These are phyloP conservation scores for Petrolisthes cinctipes DNA, from an alignment of 2,888 invertebrate species.

Conservation along the genomic window DNA sequence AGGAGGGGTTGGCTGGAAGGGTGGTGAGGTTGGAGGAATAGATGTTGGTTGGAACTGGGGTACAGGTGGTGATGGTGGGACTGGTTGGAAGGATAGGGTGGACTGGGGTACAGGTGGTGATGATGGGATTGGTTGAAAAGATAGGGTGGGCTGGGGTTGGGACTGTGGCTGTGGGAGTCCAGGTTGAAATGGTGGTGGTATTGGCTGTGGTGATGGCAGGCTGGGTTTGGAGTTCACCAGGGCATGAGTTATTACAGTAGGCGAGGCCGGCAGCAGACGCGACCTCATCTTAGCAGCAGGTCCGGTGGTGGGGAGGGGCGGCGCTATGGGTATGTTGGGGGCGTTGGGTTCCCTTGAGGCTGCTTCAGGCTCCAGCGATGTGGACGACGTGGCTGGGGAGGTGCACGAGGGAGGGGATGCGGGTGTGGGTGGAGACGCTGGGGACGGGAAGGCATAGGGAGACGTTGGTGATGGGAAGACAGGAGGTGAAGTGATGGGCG, in stretches of 20 bases:
- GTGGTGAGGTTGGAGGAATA: too few species aligned
- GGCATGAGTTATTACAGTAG: constrained; percentile 2
- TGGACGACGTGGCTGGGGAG: constrained; percentile 26
- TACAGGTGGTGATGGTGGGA: too few species aligned
- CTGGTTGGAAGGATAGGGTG: too few species aligned
- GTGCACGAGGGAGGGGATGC: constrained; percentile 5
- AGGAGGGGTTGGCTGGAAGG: too few species aligned
- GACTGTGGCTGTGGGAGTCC: too few species aligned
- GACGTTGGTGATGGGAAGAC: constrained; percentile 43
- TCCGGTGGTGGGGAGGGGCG: constrained; percentile 55
- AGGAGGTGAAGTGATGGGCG: constrained; percentile 33
- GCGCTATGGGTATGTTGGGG: constrained; percentile 58
- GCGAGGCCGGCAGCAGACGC: constrained; percentile 17
- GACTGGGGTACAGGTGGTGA: too few species aligned
- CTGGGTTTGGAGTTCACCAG: constrained; percentile 22
- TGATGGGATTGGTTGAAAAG: too few species aligned
- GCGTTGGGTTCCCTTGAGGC: constrained; percentile 46
- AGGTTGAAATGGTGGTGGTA: too few species aligned
- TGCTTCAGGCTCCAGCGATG: constrained; percentile 27
- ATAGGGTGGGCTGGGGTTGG: too few species aligned
- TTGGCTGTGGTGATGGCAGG: not conserved
- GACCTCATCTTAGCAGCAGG: constrained; percentile 40
- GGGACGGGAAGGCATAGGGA: not conserved
- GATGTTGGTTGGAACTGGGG: too few species aligned
- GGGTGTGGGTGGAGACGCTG: not conserved